Conservation (phyloP, 2,113 vertebrate species). For the Phocoena phocoena region DNA sequence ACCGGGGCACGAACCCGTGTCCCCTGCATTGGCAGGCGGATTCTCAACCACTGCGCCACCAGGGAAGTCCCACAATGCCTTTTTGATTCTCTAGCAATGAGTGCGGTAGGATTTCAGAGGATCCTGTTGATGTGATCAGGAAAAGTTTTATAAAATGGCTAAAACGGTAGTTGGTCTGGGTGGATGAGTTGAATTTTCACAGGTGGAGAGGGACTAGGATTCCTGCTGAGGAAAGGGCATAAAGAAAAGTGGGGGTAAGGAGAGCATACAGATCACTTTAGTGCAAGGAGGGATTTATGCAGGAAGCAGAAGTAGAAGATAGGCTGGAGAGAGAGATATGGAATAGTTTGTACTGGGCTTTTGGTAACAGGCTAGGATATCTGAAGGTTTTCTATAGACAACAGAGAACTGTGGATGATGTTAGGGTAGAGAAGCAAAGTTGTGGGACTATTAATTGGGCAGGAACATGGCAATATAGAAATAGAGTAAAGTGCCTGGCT, state of each 20-base stretch:
- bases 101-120: background rate
- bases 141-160: background rate
- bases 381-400: background rate
- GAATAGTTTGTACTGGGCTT: background rate
- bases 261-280: background rate
- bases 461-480: background rate
- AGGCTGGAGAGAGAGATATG: background rate
- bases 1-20: too few species aligned
- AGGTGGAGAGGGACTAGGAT: background rate
- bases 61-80: background rate
- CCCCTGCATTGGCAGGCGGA: too few species aligned
- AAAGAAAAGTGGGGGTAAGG: background rate
- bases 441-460: background rate
- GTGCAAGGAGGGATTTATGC: background rate
- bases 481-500: background rate
- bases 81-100: background rate
- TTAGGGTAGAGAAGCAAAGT: background rate
- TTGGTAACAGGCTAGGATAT: background rate
- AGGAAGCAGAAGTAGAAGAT: background rate
- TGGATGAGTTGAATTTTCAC: constrained; percentile 4
- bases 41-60: too few species aligned
- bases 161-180: background rate
- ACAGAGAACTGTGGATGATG: background rate
- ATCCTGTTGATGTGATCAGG: background rate
- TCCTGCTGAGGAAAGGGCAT: background rate